Percentiles rank a stretch among this genome's conserved stretches.
Conservation (phyloP, 2,113 vertebrate genomes). For the Brienomyrus longianalis region DNA sequence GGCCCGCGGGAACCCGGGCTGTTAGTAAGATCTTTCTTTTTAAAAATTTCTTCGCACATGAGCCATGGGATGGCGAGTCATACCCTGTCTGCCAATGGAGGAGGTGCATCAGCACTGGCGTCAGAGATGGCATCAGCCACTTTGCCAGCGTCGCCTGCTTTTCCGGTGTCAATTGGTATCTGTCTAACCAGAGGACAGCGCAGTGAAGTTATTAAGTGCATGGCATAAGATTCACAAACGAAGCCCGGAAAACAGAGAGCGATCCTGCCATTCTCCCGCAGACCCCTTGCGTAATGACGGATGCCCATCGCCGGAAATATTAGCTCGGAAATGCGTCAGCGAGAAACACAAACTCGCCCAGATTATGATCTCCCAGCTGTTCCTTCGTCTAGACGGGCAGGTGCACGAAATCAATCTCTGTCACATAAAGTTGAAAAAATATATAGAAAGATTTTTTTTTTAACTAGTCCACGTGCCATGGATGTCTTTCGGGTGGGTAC, state of each 20-base stretch:
- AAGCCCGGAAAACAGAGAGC: not conserved
- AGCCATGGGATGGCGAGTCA: not conserved
- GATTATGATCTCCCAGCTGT: conserved; percentile 14
- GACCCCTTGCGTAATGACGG: not conserved
- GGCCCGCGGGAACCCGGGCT: not conserved
- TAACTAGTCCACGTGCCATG: not conserved
- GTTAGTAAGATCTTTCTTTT: not conserved
- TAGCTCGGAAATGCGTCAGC: not conserved
- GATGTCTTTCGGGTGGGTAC: not conserved
- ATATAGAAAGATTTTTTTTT: not conserved
- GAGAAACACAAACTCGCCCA: not conserved
- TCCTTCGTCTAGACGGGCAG: conserved; percentile 4
- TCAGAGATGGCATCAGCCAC: not conserved
- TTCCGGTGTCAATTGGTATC: not conserved
- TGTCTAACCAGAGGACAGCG: not conserved
- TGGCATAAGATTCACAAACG: not conserved
- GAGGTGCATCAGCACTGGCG: not conserved
- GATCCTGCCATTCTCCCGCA: not conserved
- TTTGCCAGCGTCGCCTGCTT: not conserved
- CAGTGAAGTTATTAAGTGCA: not conserved
- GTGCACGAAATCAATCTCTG: conserved; percentile 2
- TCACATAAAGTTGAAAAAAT: not conserved
- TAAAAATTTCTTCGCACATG: not conserved
- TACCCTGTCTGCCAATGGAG: not conserved
- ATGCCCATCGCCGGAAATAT: too few species aligned